Percentiles rank a stretch among this genome's conserved stretches.
Conservation (phyloP, 2,888 invertebrate species). For the Plusia festucae region DNA sequence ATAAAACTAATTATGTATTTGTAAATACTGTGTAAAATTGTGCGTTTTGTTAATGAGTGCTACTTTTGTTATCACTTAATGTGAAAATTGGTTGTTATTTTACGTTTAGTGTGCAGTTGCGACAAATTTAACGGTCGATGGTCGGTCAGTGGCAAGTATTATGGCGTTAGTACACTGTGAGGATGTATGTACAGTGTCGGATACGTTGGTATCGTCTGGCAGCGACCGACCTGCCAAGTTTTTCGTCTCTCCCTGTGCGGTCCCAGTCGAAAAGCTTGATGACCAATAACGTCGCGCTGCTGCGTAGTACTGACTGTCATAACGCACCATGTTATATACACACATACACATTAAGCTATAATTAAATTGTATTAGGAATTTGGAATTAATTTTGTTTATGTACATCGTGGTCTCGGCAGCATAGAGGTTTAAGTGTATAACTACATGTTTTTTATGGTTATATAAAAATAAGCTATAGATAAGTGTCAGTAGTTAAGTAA, state of each 20-base stretch:
- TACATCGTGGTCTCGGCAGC: slow-evolving; percentile 37
- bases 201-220: slow-evolving; percentile 47
- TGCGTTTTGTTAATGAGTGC: slow-evolving; percentile 40
- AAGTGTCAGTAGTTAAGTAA: slow-evolving; percentile 26
- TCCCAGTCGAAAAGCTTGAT: slow-evolving; percentile 97
- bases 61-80: slow-evolving; percentile 14
- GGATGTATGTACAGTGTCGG: slow-evolving; percentile 53
- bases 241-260: slow-evolving; percentile 96
- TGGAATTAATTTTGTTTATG: slow-evolving; percentile 46
- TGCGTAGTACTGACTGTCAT: slow-evolving; percentile 84
- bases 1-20: slow-evolving; percentile 26
- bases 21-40: slow-evolving; percentile 10
- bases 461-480: slow-evolving; percentile 31
- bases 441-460: slow-evolving; percentile 33
- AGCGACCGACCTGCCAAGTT: slow-evolving; percentile 95
- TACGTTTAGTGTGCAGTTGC: slow-evolving; percentile 38
- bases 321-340: slow-evolving; percentile 80
- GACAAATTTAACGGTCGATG: slow-evolving; percentile 28
- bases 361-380: slow-evolving; percentile 17
- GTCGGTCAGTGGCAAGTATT: slow-evolving; percentile 47
- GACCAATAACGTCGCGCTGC: slow-evolving; percentile 72
- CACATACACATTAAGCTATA: slow-evolving; percentile 62
- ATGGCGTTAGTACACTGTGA: slow-evolving; percentile 58
- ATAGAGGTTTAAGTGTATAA: slow-evolving; percentile 34
- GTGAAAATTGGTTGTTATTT: slow-evolving; percentile 16